Conservation (phyloP, 2,888 invertebrate species). For the Drosophila sordidula region DNA sequence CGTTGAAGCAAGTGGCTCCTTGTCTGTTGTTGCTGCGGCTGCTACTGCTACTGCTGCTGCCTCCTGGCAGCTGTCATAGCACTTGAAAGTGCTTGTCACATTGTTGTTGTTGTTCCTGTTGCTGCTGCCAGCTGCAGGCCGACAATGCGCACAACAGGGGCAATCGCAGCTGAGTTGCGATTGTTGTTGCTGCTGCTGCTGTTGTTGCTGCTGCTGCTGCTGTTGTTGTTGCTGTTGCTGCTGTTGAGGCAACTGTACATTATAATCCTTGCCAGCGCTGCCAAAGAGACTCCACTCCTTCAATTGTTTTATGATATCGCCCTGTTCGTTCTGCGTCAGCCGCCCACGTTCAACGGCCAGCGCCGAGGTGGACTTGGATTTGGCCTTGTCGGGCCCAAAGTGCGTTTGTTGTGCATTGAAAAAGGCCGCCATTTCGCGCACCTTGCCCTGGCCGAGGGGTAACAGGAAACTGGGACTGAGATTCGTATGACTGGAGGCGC, state of each 20-base stretch:
- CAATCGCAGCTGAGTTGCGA: conserved; percentile 71
- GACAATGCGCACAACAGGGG: conserved; percentile 77
- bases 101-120: conserved; percentile 27
- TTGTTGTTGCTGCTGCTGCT: conserved; percentile 16
- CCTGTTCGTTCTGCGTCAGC: conserved; percentile 77
- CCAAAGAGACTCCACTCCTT: conserved; percentile 85
- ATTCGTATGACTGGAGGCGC: conserved; percentile 62
- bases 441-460: conserved; percentile 87
- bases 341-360: conserved; percentile 50
- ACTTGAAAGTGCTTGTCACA: conserved; percentile 58
- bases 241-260: conserved; percentile 52
- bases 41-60: conserved; percentile 33
- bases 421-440: conserved; percentile 89
- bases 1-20: conserved; percentile 26
- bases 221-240: conserved; percentile 9
- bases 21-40: background rate
- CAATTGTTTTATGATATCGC: conserved; percentile 81
- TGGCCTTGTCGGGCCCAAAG: conserved; percentile 45
- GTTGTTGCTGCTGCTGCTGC: conserved; percentile 4
- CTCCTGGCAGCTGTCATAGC: conserved; percentile 67
- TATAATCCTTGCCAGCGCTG: conserved; percentile 78
- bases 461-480: conserved; percentile 61
- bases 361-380: conserved; percentile 77
- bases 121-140: conserved; percentile 20
- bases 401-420: conserved; percentile 85